These are phyloP conservation scores for Odontamblyopus lacepedii DNA, from an alignment of 2,797 vertebrate species.

Conservation along the genomic window DNA sequence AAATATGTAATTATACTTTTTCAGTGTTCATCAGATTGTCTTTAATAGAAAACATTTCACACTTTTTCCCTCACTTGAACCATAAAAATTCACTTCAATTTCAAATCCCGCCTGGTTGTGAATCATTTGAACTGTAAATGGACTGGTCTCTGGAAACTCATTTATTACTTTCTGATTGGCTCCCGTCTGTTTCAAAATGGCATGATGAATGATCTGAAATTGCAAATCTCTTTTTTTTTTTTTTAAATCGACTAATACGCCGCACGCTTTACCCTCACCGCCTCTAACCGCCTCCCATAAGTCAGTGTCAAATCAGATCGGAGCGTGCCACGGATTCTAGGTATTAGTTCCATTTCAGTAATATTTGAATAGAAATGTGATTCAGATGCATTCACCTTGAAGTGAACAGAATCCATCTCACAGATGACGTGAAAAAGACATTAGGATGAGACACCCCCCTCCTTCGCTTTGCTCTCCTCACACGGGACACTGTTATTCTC, in stretches of 20 bases:
- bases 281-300: slow-evolving; percentile 43
- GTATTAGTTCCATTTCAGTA: slow-evolving; percentile 70
- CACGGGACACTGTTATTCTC: slow-evolving; percentile 49
- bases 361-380: slow-evolving; percentile 68
- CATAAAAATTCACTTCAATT: neutral
- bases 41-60: neutral
- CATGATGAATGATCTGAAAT: slow-evolving; percentile 48
- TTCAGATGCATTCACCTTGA: slow-evolving; percentile 66
- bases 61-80: neutral
- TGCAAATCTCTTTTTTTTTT: slow-evolving; percentile 32
- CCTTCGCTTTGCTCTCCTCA: slow-evolving; percentile 32
- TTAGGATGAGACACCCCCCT: slow-evolving; percentile 35
- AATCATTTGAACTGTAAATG: neutral
- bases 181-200: slow-evolving; percentile 36
- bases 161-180: slow-evolving; percentile 32
- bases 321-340: slow-evolving; percentile 58
- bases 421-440: slow-evolving; percentile 56
- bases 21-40: too few relatives aligned
- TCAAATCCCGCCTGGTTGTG: neutral
- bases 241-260: slow-evolving; percentile 25
- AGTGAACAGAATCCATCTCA: slow-evolving; percentile 56
- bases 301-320: slow-evolving; percentile 60
- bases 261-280: slow-evolving; percentile 44
- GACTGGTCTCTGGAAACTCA: slow-evolving; percentile 24
- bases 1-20: neutral